A percentile compares a stretch with the other conserved stretches of the same genome.
Conservation (phyloP, 2,113 vertebrate genomes). For the Zosterops borbonicus region DNA sequence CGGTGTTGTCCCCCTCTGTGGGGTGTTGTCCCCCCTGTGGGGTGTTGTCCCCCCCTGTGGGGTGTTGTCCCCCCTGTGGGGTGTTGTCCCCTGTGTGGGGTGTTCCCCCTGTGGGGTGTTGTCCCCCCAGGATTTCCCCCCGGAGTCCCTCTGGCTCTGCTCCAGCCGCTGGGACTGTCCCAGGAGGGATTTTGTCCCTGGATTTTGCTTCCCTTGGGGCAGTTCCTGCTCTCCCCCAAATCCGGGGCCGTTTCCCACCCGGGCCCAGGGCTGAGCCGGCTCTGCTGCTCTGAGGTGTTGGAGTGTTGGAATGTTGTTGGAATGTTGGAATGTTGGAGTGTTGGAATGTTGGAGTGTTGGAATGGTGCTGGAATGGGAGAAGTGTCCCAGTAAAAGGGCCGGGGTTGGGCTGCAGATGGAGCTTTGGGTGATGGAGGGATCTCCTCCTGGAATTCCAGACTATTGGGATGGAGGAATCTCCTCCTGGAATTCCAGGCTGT, state of each 20-base stretch:
- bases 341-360: not conserved
- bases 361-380: not conserved
- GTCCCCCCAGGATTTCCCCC: not conserved
- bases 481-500: not conserved
- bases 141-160: fast-evolving
- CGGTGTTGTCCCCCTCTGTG: fast-evolving
- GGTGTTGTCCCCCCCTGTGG: too few species aligned
- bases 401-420: not conserved
- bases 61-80: too few species aligned
- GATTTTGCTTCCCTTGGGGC: fast-evolving
- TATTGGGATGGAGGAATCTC: not conserved
- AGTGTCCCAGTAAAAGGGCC: not conserved
- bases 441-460: not conserved
- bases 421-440: not conserved
- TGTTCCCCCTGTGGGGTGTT: fast-evolving
- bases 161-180: not conserved
- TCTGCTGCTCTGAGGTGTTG: not conserved
- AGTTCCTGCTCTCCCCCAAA: not conserved
- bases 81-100: too few species aligned
- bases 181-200: not conserved
- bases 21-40: not conserved
- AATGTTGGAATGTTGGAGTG: too few species aligned
- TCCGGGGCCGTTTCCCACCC: fast-evolving
- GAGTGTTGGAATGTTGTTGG: not conserved
- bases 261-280: not conserved